Percentiles rank a stretch among this genome's conserved stretches.
Evolutionary conservation across 2,113 vertebrate genomes (phyloP).

Genomic region (Cryptotis parvus): DNA sequence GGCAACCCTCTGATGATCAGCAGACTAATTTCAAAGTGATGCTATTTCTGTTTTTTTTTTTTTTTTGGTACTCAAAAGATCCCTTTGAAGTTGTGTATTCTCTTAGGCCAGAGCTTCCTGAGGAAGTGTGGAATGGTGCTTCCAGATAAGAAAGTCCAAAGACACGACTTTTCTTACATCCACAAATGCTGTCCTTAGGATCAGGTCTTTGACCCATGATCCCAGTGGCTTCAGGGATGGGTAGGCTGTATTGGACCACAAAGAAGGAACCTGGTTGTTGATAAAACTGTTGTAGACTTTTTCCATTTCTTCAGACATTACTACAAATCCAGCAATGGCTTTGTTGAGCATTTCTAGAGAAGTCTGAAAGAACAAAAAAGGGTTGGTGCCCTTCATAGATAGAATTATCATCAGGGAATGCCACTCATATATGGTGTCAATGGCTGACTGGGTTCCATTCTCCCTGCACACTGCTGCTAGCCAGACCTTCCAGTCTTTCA

Average conservation of each 20-base stretch:
- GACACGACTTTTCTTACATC: conserved; percentile 82
- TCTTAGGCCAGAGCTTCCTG: neutral
- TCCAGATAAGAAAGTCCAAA: neutral
- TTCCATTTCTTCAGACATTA: conserved; percentile 93
- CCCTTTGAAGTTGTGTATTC: neutral
- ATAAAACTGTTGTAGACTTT: conserved; percentile 90
- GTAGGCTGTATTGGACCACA: conserved; percentile 86
- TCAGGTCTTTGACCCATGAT: conserved; percentile 89
- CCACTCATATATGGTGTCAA: neutral
- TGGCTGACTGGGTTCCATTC: neutral
- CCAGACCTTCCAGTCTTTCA: neutral
- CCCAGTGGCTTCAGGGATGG: conserved; percentile 90
- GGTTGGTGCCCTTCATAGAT: neutral
- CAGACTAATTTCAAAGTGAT: neutral
- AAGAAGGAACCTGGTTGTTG: conserved; percentile 88
- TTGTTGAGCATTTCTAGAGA: conserved; percentile 89
- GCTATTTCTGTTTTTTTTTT: conserved; percentile 10
- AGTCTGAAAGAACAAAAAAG: conserved; percentile 76
- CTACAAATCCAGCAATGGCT: conserved; percentile 89
- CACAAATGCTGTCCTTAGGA: conserved; percentile 89
- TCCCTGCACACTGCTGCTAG: neutral
- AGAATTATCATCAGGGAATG: neutral
- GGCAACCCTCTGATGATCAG: neutral
- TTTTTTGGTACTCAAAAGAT: conserved; percentile 37
- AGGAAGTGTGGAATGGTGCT: neutral